Evolutionary conservation across 1,140 invertebrate species (phyloP).

Genomic region (Psilanteris sp.): DNA sequence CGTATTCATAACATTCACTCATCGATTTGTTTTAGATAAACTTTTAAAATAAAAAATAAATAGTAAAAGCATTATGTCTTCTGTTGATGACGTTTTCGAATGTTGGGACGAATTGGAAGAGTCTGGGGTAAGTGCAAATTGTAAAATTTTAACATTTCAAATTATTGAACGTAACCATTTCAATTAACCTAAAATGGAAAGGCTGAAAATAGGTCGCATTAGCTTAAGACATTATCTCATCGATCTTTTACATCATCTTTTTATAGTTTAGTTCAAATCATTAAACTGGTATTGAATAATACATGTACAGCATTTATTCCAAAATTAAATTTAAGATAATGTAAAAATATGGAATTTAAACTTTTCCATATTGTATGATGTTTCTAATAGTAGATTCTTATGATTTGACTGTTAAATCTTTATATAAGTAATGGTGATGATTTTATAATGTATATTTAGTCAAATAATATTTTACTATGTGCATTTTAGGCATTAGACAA

Average conservation of each 20-base stretch:
- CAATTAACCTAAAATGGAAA: slow-evolving; percentile 60
- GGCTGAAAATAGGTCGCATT: slow-evolving; percentile 41
- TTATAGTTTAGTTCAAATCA: too few relatives aligned
- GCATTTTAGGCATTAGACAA: slow-evolving; percentile 74
- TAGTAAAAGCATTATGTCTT: slow-evolving; percentile 71
- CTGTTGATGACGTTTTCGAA: slow-evolving; percentile 84
- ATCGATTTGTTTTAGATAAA: slow-evolving; percentile 15
- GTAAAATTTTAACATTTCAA: not conserved
- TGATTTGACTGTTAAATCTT: not conserved
- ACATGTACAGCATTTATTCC: too few relatives aligned
- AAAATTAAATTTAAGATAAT: too few relatives aligned
- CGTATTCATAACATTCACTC: slow-evolving; percentile 33
- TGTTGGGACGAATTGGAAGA: slow-evolving; percentile 93
- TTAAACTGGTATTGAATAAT: too few relatives aligned
- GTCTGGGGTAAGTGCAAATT: slow-evolving; percentile 80
- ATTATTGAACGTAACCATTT: slow-evolving; percentile 47
- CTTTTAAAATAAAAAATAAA: slow-evolving; percentile 3
- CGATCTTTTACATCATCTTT: slow-evolving; percentile 42
- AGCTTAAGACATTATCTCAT: slow-evolving; percentile 45
- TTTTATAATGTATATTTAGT: too few relatives aligned
- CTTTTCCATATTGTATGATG: too few relatives aligned
- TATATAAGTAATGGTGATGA: too few relatives aligned
- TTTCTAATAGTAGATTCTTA: too few relatives aligned
- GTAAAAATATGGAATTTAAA: too few relatives aligned
- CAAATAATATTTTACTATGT: too few relatives aligned